These are phyloP conservation scores for Mormyrops attenuatus DNA, from an alignment of 2,797 vertebrate species.

Conservation along the genomic window DNA sequence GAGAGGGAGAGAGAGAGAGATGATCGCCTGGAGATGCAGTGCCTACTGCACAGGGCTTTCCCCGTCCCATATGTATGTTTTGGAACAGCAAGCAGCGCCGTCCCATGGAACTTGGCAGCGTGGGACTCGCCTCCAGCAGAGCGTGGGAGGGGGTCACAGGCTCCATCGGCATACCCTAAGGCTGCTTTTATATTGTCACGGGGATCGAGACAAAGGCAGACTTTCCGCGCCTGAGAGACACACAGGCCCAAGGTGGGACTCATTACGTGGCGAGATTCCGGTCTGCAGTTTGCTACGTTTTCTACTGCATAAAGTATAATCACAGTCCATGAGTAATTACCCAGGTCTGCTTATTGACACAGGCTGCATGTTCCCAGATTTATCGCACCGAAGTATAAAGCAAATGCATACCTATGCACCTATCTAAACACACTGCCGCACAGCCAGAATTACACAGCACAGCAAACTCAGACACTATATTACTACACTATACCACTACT, in stretches of 20 bases:
- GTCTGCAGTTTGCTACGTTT: background rate
- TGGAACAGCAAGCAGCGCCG: slow-evolving; percentile 32
- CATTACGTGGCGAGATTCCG: background rate
- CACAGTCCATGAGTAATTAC: background rate
- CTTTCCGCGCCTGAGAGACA: slow-evolving; percentile 43
- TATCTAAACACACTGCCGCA: background rate
- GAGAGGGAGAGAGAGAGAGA: slow-evolving; percentile 20
- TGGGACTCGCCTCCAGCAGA: slow-evolving; percentile 38
- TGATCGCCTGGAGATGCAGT: background rate
- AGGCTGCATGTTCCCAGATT: background rate
- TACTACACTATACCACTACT: background rate
- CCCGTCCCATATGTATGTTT: slow-evolving; percentile 39
- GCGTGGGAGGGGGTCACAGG: slow-evolving; percentile 19
- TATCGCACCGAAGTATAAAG: background rate
- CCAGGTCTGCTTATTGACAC: background rate
- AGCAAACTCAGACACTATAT: background rate
- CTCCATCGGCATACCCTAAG: slow-evolving; percentile 42
- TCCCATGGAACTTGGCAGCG: slow-evolving; percentile 24
- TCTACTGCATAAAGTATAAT: background rate
- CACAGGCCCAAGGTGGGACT: slow-evolving; percentile 52
- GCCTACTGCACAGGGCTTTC: slow-evolving; percentile 4
- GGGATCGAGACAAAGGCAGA: slow-evolving; percentile 28
- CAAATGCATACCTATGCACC: background rate
- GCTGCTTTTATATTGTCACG: slow-evolving; percentile 53
- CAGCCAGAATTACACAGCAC: background rate